A percentile compares a stretch with the other conserved stretches of the same genome.
Conservation (phyloP, 1,140 invertebrate genomes). For the Magallana ariakensis region DNA sequence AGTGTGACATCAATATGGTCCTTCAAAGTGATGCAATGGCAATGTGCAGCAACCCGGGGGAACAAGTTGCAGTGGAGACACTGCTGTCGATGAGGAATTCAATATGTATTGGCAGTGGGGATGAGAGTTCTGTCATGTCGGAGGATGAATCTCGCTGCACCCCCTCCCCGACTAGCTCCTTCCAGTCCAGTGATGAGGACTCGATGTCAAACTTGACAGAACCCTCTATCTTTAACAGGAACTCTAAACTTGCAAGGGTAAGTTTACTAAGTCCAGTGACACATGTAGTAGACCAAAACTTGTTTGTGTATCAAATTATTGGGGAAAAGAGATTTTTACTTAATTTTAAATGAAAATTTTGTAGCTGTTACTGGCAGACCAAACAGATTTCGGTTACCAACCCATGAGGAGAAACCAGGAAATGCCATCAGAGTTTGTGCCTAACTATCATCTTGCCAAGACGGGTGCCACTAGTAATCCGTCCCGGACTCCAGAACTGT, state of each 20-base stretch:
- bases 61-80: constrained; percentile 66
- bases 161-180: neutral
- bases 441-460: constrained; percentile 41
- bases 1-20: neutral
- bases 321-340: too few species aligned
- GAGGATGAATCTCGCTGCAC: neutral
- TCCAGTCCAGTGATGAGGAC: constrained; percentile 15
- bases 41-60: constrained; percentile 49
- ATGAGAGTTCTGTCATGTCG: constrained; percentile 33
- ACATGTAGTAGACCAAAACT: too few species aligned
- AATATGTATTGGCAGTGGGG: constrained; percentile 44
- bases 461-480: constrained; percentile 16
- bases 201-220: neutral
- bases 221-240: constrained; percentile 41
- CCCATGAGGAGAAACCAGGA: constrained; percentile 44
- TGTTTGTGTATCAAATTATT: too few species aligned
- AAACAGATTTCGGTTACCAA: constrained; percentile 7
- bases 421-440: constrained; percentile 62
- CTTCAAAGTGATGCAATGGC: neutral
- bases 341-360: constrained; percentile 12
- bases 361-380: constrained; percentile 60
- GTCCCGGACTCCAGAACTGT: neutral
- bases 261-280: neutral
- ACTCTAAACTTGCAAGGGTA: constrained; percentile 67
- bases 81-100: constrained; percentile 65